Evolutionary conservation across 2,113 vertebrate genomes (phyloP), one percentile per base, ranked within the genome.

Genomic region (Amphilophus citrinellus): DNA sequence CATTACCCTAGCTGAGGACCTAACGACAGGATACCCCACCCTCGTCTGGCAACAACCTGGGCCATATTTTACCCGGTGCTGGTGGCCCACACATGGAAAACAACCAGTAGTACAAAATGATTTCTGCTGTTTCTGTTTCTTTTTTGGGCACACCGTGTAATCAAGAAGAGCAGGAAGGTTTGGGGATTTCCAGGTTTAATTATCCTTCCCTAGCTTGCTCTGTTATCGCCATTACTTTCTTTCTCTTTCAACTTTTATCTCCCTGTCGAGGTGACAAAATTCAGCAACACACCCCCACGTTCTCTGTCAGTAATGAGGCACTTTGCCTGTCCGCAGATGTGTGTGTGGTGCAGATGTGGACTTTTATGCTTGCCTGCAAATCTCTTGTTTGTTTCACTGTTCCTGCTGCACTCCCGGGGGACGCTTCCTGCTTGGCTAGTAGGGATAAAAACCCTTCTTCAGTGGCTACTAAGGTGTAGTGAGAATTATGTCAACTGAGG

Each of bases 11-110:
- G 84, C 76, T 68, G 42, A 87, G 82, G 62, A 86, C 86, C 83
- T 75, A 88, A 90, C 59, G 84, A 87, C 91, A 94, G 92, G 94
- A 94, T 91, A 90, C 91, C 92, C 93, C 93, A 88, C 93, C 94
- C 93, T 84, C 68, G 90, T 92, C 91, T 91, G 90, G 88, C 88
- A 91, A 77, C 66, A 75, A 35, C 71, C 61, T 20, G 80, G 50
- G 61, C 65, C 91, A 84, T 88, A 86, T 90, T 92, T 90, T 57
- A 87, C 60, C 78, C 47, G 0, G 76, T 13, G 20, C 87, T 87
- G 85, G 90, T 92, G 91, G 89, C 83, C 86, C 20, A 61, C 79
- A 35, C 65, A 20, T 87, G 42, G 30, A 87, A 94, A 87, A 84
- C 85, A 87, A 75, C 37, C 60, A 42, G 57, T 5, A 22, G 50